Base-by-base conservation (phyloP, 2,888 invertebrate species). In the Podotricha telesiphe region DNA sequence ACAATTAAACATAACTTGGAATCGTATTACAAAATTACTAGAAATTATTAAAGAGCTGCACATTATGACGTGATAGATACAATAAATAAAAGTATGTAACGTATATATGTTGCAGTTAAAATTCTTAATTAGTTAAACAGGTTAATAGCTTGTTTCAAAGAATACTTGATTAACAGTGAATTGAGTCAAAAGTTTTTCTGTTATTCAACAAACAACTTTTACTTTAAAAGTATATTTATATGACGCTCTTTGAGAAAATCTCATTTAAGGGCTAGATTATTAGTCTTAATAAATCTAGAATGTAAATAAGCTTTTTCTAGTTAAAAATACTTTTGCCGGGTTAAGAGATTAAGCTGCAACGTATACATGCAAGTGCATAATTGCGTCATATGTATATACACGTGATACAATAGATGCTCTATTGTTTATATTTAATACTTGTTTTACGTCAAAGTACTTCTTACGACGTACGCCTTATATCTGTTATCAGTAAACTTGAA, bases 381-480 rank as follows among this genome's bases (percentile, higher is more conserved):
- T 62, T 37, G 13, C 34, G 34, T 37, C 62, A 62, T 50, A 50
- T 50, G 48, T 37, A n/a, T 15, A 37, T 6, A 15, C 62, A 62
- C 62, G 62, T 50, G 62, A 50, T 37, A 65, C 37, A 67, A 59
- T 68, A 70, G 69, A 68, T 48, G 55, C 55, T 17, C 59, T 22
- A 45, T 45, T 45, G 59, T 59, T 45, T 59, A 59, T 59, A 42
- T 45, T 45, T 3, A 59, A 45, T 45, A 59, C 59, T 59, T 45
- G 59, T 17, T 59, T 42, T 45, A 59, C 34, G 55, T 45, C 28
- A n/a, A n/a, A n/a, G n/a, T n/a, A n/a, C n/a, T n/a, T n/a, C n/a
- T n/a, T n/a, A n/a, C 45, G 45, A 59, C 59, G 45, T 59, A 59
- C 11, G 45, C 59, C 45, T 59, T 59, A 59, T 45, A 45, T 59